Evolutionary conservation across 2,888 invertebrate species (phyloP).

Genomic region (Erpobdella octoculata): DNA sequence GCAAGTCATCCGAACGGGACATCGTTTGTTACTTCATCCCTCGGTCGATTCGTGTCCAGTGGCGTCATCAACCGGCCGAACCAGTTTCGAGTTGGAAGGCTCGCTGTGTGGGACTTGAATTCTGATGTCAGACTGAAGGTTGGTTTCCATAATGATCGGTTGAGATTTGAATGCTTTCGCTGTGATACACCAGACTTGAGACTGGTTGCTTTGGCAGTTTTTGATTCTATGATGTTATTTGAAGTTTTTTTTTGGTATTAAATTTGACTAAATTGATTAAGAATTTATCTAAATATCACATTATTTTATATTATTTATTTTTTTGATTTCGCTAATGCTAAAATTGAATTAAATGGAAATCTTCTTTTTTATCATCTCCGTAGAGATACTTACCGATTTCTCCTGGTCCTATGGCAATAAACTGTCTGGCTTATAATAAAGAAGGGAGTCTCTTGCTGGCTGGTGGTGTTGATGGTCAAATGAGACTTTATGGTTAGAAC

Average conservation of each 20-base stretch:
- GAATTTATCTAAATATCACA: neutral
- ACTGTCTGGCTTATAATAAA: conserved; percentile 59
- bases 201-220: no score
- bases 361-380: no score
- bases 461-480: conserved; percentile 58
- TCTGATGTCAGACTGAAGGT: conserved; percentile 56
- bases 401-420: conserved; percentile 49
- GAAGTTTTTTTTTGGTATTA: no score
- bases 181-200: no score
- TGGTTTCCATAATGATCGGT: no score
- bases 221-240: no score
- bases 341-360: no score
- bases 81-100: conserved; percentile 50
- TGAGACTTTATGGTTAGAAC: conserved; percentile 53
- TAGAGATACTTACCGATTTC: conserved; percentile 21
- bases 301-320: neutral
- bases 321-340: no score
- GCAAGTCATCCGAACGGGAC: conserved; percentile 10
- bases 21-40: conserved; percentile 21
- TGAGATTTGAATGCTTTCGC: no score
- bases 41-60: conserved; percentile 17
- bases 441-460: conserved; percentile 59
- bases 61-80: conserved; percentile 31
- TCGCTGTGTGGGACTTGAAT: conserved; percentile 59
- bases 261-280: neutral